Base-by-base conservation (phyloP, 1,140 invertebrate species). In the Heliothis virescens region DNA sequence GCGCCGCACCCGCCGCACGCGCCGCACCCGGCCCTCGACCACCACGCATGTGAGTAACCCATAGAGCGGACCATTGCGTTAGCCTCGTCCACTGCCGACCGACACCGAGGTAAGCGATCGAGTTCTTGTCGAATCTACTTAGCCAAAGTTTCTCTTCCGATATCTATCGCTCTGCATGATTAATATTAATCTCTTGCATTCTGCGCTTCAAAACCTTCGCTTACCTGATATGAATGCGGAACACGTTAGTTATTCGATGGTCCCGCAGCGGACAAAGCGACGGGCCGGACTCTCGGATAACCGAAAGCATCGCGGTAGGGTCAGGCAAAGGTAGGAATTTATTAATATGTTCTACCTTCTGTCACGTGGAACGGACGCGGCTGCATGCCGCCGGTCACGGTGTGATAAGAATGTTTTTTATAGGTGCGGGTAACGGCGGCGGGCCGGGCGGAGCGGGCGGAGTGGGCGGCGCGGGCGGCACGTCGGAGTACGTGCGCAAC, bases 401-500 rank as follows among this genome's bases (percentile, higher is more conserved):
- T 67, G 16, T 18, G 21, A 67, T 48, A 21, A 21, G 18, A 13
- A 3, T 29, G 48, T 26, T 52, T 71, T 52, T 71, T 52, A 9
- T 63, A 74, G 71, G 71, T 74, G 69, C 71, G 16, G 55, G 63
- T 63, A 74, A 79, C 53, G 76, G 79, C 41, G 79, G 73, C 41
- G 81, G 21, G 21, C 1, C 21, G 21, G 21, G 65, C 52, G 85
- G 82, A 57, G 85, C 75, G 41, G 85, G 79, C 52, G 85, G 82
- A 57, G 85, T 72, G 41, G 85, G 79, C 41, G 84, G 21, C 41
- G 84, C 79, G 72, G 86, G 79, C n/a, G 91, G 90, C 76, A 96
- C 97, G 52, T 96, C 97, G 10, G 98, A 98, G 92, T 98, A 97
- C 94, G 98, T 98, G 80, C 96, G 98, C 88, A 98, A 98, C 95